These are phyloP conservation scores for Monopis laevigella DNA, from an alignment of 2,888 invertebrate species.

Conservation along the genomic window DNA sequence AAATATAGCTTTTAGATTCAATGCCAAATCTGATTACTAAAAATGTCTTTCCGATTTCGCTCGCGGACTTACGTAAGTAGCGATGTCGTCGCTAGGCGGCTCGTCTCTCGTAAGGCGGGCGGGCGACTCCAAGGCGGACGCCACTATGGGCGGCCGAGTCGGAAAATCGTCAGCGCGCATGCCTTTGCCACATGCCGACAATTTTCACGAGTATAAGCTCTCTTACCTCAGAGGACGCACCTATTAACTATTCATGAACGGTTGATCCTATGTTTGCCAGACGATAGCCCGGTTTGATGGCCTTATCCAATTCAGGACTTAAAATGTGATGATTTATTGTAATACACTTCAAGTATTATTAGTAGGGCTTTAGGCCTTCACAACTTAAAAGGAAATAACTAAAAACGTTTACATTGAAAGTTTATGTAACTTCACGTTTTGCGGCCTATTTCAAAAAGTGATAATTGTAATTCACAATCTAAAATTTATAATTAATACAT, in stretches of 20 bases:
- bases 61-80: constrained; percentile 46
- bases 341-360: too few relatives aligned
- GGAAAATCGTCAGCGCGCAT: constrained; percentile 44
- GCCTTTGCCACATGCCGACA: constrained; percentile 34
- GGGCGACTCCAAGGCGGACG: constrained; percentile 35
- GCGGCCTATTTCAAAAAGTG: too few relatives aligned
- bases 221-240: constrained; percentile 13
- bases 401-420: too few relatives aligned
- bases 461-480: too few relatives aligned
- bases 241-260: constrained; percentile 47
- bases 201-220: constrained; percentile 11
- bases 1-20: neutral
- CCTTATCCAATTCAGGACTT: constrained; percentile 42
- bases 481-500: too few relatives aligned
- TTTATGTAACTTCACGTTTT: too few relatives aligned
- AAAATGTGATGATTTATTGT: too few relatives aligned
- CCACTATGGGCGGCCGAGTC: constrained; percentile 35
- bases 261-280: constrained; percentile 35
- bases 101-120: constrained; percentile 27
- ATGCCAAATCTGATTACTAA: neutral
- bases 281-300: constrained; percentile 38
- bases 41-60: neutral
- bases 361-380: too few relatives aligned
- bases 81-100: constrained; percentile 16
- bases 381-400: too few relatives aligned